phyloP scores from a whole-genome alignment of 2,113 vertebrate genomes.

The Uropsilus gracilis region DNA sequence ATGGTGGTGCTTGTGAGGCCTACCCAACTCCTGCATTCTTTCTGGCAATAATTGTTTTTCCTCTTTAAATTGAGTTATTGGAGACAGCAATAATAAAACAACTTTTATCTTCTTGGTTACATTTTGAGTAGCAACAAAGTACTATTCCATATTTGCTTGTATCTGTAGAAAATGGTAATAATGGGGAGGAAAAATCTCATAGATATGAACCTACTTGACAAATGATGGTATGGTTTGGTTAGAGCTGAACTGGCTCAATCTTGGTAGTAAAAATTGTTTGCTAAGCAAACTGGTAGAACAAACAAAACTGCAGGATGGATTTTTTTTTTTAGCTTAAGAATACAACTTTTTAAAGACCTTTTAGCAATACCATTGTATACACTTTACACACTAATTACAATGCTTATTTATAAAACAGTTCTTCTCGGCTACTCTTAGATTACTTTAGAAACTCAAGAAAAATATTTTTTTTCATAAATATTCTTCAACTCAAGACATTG shows the following conservation, averaged over 20 bases:
- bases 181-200: background rate
- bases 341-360: conserved; percentile 51
- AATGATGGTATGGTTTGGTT: conserved; percentile 13
- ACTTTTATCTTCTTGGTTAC: conserved; percentile 11
- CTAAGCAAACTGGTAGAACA: conserved; percentile 52
- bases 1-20: conserved; percentile 19
- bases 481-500: background rate
- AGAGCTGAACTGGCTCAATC: conserved; percentile 38
- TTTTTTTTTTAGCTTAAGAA: conserved; percentile 62
- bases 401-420: conserved; percentile 62
- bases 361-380: conserved; percentile 49
- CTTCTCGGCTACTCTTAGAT: conserved; percentile 49
- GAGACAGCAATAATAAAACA: conserved; percentile 16
- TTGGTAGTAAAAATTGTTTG: conserved; percentile 50
- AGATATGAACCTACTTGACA: background rate
- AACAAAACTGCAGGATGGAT: conserved; percentile 60
- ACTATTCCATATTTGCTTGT: background rate
- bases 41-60: background rate
- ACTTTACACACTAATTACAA: conserved; percentile 66
- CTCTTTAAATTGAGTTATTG: conserved; percentile 10
- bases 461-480: conserved; percentile 56
- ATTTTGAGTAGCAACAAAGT: conserved; percentile 36
- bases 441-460: conserved; percentile 63
- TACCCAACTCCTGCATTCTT: conserved; percentile 51
- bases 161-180: conserved; percentile 40